Evolutionary conservation across 2,113 vertebrate genomes (phyloP).

Genomic region (Paracanthobrama guichenoti): DNA sequence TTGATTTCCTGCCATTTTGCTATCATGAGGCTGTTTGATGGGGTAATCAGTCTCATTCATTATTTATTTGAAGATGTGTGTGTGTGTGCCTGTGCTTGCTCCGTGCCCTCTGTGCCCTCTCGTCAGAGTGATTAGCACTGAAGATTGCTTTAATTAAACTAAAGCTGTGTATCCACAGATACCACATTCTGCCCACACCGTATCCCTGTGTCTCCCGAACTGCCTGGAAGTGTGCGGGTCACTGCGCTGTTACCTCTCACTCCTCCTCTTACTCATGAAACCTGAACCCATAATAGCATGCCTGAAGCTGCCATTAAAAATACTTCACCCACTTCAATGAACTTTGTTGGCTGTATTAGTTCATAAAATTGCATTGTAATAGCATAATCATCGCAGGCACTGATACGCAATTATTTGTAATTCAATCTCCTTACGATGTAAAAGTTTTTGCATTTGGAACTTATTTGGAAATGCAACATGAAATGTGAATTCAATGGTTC

Average conservation of each 20-base stretch:
- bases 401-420: slow-evolving; percentile 25
- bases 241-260: slow-evolving; percentile 42
- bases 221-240: neutral
- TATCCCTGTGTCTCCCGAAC: neutral
- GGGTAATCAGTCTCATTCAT: slow-evolving; percentile 47
- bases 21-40: slow-evolving; percentile 37
- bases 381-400: neutral
- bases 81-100: neutral
- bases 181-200: slow-evolving; percentile 42
- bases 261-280: slow-evolving; percentile 31
- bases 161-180: slow-evolving; percentile 26
- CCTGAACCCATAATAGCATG: slow-evolving; percentile 12
- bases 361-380: slow-evolving; percentile 3
- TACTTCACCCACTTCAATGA: slow-evolving; percentile 23
- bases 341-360: neutral
- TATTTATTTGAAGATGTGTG: slow-evolving; percentile 35
- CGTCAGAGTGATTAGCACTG: slow-evolving; percentile 47
- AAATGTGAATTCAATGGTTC: neutral
- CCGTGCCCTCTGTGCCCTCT: slow-evolving; percentile 38
- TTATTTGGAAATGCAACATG: neutral
- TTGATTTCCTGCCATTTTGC: slow-evolving; percentile 35
- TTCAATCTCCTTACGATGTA: neutral
- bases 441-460: neutral
- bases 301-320: slow-evolving; percentile 18
- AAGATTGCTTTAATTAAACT: slow-evolving; percentile 57